phyloP scores from a whole-genome alignment of 2,797 vertebrate genomes.

The Poeciliopsis turneri region DNA sequence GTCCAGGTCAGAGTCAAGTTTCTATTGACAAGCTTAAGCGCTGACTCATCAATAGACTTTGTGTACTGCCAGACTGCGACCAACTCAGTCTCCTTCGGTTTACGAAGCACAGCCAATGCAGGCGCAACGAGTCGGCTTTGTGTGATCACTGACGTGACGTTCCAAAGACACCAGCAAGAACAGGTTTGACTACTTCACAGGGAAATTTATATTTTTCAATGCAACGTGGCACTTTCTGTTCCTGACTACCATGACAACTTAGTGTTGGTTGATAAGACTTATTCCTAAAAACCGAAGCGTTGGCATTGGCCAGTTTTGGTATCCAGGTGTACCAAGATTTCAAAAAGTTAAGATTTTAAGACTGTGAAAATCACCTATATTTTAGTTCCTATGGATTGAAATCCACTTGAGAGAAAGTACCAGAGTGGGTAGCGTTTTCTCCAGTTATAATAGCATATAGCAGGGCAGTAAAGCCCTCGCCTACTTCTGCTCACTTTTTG shows the following conservation, averaged over 20 bases:
- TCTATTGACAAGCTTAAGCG: conserved; percentile 53
- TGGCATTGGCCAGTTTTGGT: conserved; percentile 14
- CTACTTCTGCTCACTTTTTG: not conserved
- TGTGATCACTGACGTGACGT: conserved; percentile 31
- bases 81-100: conserved; percentile 62
- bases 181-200: conserved; percentile 19
- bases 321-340: not conserved
- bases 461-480: not conserved
- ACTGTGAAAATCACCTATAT: not conserved
- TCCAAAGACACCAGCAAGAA: conserved; percentile 37
- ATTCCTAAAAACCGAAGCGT: conserved; percentile 20
- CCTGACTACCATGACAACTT: not conserved
- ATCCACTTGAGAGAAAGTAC: not conserved
- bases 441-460: not conserved
- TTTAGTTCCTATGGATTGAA: not conserved
- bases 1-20: conserved; percentile 63
- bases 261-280: conserved; percentile 12
- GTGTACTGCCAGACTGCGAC: conserved; percentile 56
- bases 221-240: not conserved
- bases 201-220: conserved; percentile 29
- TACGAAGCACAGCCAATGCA: conserved; percentile 68
- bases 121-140: conserved; percentile 44
- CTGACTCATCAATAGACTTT: conserved; percentile 71
- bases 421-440: not conserved
- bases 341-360: not conserved